Evolutionary conservation across 2,888 invertebrate species (phyloP).

Genomic region (Diloba caeruleocephala): DNA sequence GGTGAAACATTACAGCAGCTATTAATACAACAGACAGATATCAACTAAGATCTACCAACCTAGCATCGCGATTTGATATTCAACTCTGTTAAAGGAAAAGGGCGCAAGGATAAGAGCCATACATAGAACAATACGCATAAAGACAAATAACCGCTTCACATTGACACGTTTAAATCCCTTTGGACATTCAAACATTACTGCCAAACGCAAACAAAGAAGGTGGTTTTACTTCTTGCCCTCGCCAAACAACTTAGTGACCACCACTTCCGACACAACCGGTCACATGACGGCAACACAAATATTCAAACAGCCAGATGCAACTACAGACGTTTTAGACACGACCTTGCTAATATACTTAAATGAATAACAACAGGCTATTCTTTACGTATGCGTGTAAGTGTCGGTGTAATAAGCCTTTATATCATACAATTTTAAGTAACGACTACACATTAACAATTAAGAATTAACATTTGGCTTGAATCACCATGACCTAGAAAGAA

Average conservation of each 20-base stretch:
- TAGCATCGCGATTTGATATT: conserved; percentile 34
- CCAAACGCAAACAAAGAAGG: conserved; percentile 45
- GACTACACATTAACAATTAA: too few species aligned
- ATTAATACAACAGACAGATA: conserved; percentile 7
- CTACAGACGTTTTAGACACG: conserved; percentile 23
- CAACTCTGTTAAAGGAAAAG: conserved; percentile 39
- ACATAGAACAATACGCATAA: conserved; percentile 26
- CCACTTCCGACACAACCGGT: conserved; percentile 55
- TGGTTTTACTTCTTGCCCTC: conserved; percentile 45
- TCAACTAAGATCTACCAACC: conserved; percentile 9
- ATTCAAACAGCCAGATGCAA: conserved; percentile 18
- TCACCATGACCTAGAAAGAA: background rate
- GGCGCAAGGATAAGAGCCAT: conserved; percentile 37
- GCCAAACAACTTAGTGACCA: conserved; percentile 51
- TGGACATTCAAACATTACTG: conserved; percentile 32
- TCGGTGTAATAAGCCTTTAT: conserved; percentile 13
- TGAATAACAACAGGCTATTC: conserved; percentile 26
- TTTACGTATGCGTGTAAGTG: conserved; percentile 16
- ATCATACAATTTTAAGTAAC: conserved; percentile 5
- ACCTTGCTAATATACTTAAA: conserved; percentile 32
- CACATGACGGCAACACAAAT: conserved; percentile 31
- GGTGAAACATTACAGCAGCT: conserved; percentile 5
- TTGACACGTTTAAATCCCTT: conserved; percentile 14
- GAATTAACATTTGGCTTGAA: conserved; percentile 3
- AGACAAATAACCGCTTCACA: conserved; percentile 15